Evolutionary conservation across 2,888 invertebrate species (phyloP).

Genomic region (Synergus umbraculus): DNA sequence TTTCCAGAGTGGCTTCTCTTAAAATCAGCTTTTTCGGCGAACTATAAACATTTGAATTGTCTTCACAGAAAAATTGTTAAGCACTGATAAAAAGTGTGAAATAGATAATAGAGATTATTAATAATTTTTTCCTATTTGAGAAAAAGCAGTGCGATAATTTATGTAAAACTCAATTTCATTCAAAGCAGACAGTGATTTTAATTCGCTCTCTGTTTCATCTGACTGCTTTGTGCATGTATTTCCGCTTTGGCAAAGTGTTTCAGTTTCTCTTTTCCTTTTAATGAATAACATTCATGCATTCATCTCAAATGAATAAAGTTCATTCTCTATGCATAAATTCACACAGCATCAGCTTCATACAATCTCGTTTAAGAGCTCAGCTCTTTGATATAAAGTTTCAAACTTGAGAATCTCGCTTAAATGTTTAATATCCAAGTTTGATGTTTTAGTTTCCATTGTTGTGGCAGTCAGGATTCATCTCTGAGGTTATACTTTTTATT

Average conservation of each 20-base stretch:
- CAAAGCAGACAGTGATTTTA: background rate
- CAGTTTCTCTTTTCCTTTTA: conserved; percentile 6
- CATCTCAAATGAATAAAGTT: background rate
- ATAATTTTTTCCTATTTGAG: background rate
- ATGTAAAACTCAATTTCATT: background rate
- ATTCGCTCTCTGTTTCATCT: background rate
- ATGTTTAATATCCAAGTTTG: background rate
- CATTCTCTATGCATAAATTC: conserved; percentile 9
- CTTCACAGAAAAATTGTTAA: too few species aligned
- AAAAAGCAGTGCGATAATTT: background rate
- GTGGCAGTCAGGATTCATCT: background rate
- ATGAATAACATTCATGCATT: conserved; percentile 13
- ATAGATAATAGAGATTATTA: too few species aligned
- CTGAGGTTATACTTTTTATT: background rate
- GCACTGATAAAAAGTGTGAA: too few species aligned
- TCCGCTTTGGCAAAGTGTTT: background rate
- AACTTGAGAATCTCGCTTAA: background rate
- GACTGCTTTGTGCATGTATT: background rate
- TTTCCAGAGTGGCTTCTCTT: background rate
- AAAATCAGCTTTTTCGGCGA: background rate
- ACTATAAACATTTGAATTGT: too few species aligned
- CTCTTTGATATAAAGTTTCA: background rate
- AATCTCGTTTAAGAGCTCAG: background rate
- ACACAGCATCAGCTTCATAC: background rate
- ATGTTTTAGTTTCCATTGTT: background rate